Evolutionary conservation across 2,888 invertebrate species (phyloP).

Genomic region (Caenorhabditis doughertyi): DNA sequence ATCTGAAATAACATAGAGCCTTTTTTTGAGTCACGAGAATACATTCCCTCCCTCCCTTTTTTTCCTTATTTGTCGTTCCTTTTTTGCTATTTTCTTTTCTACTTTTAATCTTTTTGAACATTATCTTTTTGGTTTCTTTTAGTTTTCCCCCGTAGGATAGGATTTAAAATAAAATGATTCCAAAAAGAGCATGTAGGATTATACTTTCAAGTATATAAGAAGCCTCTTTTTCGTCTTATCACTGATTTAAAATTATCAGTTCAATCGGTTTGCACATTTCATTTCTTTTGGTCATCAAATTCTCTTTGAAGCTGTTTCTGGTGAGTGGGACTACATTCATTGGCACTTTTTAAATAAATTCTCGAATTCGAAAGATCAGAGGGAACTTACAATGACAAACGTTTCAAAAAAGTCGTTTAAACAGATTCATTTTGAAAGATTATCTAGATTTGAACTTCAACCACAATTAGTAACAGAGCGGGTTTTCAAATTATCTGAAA

Average conservation of each 20-base stretch:
- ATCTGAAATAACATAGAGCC: constrained; percentile 24
- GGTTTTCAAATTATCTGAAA: background rate
- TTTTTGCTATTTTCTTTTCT: constrained; percentile 1
- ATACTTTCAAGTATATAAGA: too few relatives aligned
- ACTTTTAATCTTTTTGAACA: background rate
- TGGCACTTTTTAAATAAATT: too few relatives aligned
- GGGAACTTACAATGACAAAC: too few relatives aligned
- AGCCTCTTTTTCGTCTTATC: too few relatives aligned
- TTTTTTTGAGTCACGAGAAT: constrained; percentile 29
- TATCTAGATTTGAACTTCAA: too few relatives aligned
- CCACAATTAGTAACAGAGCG: background rate
- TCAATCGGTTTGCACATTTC: background rate
- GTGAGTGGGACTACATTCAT: background rate
- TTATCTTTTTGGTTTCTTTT: background rate
- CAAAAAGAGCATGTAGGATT: background rate
- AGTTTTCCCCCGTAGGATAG: background rate
- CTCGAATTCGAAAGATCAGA: too few relatives aligned
- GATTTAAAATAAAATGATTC: background rate
- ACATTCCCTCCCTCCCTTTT: background rate
- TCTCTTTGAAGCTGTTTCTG: background rate
- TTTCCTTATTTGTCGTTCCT: constrained; percentile 12
- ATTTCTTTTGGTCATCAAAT: too few relatives aligned
- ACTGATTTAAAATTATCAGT: background rate
- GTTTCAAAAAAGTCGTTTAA: too few relatives aligned
- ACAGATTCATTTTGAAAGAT: too few relatives aligned